Conservation (phyloP, 2,113 vertebrate species). For the Hypomesus transpacificus region DNA sequence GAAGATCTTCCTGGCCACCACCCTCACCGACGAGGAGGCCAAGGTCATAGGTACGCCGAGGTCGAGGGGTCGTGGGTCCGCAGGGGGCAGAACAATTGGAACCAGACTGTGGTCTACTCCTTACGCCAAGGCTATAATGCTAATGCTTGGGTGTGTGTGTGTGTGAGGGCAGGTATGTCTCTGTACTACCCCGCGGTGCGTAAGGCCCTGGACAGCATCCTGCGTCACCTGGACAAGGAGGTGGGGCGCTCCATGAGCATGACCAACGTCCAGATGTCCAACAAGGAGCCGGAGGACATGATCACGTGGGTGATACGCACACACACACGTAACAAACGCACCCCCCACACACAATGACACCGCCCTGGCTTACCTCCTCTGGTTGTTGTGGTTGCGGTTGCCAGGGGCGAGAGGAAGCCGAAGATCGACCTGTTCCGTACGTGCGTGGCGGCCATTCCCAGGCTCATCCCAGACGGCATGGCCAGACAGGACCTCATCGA, state of each 20-base stretch:
- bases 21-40: constrained; percentile 96
- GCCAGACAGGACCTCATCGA: constrained; percentile 97
- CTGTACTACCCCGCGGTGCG: constrained; percentile 97
- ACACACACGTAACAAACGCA: neutral
- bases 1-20: constrained; percentile 99
- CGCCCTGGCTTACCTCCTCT: neutral
- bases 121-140: neutral
- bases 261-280: constrained; percentile 98
- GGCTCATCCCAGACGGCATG: constrained; percentile 98
- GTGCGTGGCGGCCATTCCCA: constrained; percentile 95
- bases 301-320: constrained; percentile 82
- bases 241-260: constrained; percentile 98
- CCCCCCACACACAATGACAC: neutral
- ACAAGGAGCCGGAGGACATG: constrained; percentile 99
- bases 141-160: constrained; percentile 3
- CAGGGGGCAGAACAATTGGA: neutral
- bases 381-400: neutral
- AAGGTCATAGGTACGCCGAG: constrained; percentile 88
- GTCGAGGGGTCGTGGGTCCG: neutral
- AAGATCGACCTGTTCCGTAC: constrained; percentile 99
- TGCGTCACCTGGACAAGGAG: constrained; percentile 96
- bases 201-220: constrained; percentile 94
- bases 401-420: constrained; percentile 95
- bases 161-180: constrained; percentile 84
- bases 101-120: no score